Evolutionary conservation across 1,140 invertebrate species (phyloP).

Genomic region (Doryteuthis pealeii): DNA sequence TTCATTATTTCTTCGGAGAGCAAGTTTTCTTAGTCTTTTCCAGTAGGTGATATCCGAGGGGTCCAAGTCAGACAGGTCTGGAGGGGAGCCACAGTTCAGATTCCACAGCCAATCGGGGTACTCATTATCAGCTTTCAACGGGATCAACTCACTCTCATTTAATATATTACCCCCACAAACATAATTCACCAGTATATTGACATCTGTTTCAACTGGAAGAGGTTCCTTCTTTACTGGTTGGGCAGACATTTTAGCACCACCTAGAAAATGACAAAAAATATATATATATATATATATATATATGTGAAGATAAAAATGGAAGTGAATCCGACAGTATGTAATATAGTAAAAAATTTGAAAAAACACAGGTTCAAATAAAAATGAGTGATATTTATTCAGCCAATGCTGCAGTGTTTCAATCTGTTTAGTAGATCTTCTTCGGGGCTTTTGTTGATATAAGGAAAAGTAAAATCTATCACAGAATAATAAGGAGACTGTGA

Average conservation of each 20-base stretch:
- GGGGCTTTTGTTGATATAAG: no score
- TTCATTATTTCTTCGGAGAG: slow-evolving; percentile 20
- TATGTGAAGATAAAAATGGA: no score
- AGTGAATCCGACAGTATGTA: no score
- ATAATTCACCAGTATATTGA: slow-evolving; percentile 74
- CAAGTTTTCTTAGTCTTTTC: slow-evolving; percentile 58
- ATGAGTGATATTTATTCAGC: no score
- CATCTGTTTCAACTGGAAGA: slow-evolving; percentile 77
- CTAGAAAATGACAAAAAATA: neutral
- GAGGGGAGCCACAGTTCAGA: slow-evolving; percentile 65
- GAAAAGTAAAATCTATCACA: no score
- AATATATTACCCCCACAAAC: slow-evolving; percentile 86
- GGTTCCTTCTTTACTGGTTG: slow-evolving; percentile 26
- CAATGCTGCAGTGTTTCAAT: no score
- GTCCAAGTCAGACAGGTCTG: slow-evolving; percentile 73
- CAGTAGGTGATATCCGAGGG: slow-evolving; percentile 80
- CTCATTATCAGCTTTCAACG: slow-evolving; percentile 81
- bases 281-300: no score
- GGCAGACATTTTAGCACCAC: slow-evolving; percentile 10
- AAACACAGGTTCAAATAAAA: no score
- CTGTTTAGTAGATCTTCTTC: no score
- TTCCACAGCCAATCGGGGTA: slow-evolving; percentile 94
- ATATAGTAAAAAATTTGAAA: no score
- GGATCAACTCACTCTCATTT: slow-evolving; percentile 75
- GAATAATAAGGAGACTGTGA: no score